These are phyloP conservation scores for Rattus norvegicus DNA, from an alignment of 2,113 vertebrate species.

Conservation along the genomic window DNA sequence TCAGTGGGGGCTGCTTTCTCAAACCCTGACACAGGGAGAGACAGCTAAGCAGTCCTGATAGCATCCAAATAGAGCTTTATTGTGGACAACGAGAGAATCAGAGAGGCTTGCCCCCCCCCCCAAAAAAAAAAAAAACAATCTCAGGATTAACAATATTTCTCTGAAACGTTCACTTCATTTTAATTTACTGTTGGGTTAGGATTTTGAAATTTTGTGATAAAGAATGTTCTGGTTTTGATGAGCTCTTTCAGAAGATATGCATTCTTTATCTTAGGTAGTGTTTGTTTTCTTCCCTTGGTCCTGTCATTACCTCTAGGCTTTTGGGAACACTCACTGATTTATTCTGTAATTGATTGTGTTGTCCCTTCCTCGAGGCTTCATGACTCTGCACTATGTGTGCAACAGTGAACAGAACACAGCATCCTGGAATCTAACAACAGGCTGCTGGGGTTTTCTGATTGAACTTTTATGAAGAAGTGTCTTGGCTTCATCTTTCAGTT, in stretches of 20 bases:
- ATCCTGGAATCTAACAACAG: background rate
- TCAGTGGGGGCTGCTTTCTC: background rate
- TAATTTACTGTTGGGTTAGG: background rate
- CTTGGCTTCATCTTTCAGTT: background rate
- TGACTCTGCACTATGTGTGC: background rate
- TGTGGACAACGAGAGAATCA: background rate
- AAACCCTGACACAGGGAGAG: background rate
- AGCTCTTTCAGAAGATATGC: background rate
- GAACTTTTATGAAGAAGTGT: background rate
- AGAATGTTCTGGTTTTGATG: background rate
- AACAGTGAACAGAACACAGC: background rate
- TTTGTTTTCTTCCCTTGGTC: background rate
- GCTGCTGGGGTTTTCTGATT: background rate
- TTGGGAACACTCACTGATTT: background rate
- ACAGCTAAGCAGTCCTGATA: background rate
- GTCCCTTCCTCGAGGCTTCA: background rate
- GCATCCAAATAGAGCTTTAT: background rate
- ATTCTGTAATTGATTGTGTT: background rate
- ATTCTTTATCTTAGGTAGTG: background rate
- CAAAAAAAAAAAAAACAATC: background rate
- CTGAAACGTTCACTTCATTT: background rate
- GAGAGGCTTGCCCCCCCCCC: background rate
- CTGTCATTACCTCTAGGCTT: background rate
- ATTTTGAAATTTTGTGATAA: conserved; percentile 39
- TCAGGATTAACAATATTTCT: background rate